These are phyloP conservation scores for Australoheros facetus DNA, from an alignment of 2,797 vertebrate genomes.

Conservation along the genomic window DNA sequence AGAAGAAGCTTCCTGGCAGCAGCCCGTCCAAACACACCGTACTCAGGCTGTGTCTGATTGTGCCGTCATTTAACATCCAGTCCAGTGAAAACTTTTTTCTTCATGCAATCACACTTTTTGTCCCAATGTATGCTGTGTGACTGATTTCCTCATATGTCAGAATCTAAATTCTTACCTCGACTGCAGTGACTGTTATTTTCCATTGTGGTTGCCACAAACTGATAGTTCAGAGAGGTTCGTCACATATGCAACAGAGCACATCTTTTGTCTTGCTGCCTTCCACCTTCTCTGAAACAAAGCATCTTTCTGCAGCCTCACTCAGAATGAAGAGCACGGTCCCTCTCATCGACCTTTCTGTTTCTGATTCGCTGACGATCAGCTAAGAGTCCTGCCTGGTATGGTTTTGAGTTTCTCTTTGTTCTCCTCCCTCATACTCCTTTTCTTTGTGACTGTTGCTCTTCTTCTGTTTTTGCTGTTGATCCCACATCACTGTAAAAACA, in stretches of 20 bases:
- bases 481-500: no score
- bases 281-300: neutral
- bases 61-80: no score
- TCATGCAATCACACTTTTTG: no score
- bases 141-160: no score
- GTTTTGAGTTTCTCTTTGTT: neutral
- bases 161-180: no score
- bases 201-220: neutral
- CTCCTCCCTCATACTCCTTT: neutral
- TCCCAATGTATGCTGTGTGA: no score
- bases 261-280: neutral
- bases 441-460: neutral
- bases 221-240: neutral
- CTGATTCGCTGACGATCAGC: neutral
- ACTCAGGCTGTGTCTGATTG: no score
- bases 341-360: neutral
- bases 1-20: no score
- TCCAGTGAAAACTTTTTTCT: no score
- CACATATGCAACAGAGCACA: neutral
- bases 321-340: rapidly evolving
- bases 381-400: neutral
- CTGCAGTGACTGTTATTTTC: no score
- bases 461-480: neutral
- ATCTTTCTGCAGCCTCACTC: neutral
- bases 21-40: no score